Conservation (phyloP, 1,140 invertebrate genomes). For the Formica selysi region DNA sequence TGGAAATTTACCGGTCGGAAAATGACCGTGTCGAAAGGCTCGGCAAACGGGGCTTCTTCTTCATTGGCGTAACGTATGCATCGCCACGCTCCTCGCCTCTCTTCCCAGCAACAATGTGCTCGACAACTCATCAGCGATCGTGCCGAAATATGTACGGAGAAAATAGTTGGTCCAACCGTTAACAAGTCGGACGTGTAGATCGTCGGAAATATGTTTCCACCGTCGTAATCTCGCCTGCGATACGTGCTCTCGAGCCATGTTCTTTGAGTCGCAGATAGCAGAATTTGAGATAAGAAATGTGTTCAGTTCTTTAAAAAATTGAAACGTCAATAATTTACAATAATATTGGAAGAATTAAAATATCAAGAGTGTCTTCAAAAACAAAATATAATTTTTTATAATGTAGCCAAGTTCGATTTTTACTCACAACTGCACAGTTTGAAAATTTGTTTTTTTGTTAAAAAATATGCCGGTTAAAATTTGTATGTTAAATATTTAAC, state of each 20-base stretch:
- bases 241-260: background rate
- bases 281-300: background rate
- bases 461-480: too few species aligned
- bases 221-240: background rate
- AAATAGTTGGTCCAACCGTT: constrained; percentile 23
- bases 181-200: background rate
- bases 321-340: background rate
- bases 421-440: background rate
- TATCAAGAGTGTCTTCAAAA: background rate
- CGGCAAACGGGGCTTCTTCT: constrained; percentile 68
- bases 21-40: constrained; percentile 81
- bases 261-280: background rate
- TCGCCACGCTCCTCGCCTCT: constrained; percentile 54
- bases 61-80: constrained; percentile 51
- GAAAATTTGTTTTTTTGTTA: too few species aligned
- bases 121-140: constrained; percentile 72
- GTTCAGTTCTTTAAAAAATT: background rate
- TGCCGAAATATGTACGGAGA: constrained; percentile 17
- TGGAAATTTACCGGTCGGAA: constrained; percentile 83
- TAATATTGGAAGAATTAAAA: background rate
- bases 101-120: constrained; percentile 57
- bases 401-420: background rate
- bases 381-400: background rate
- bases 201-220: background rate
- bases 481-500: too few species aligned